Evolutionary conservation across 2,113 vertebrate genomes (phyloP).

Genomic region (Mastomys coucha): DNA sequence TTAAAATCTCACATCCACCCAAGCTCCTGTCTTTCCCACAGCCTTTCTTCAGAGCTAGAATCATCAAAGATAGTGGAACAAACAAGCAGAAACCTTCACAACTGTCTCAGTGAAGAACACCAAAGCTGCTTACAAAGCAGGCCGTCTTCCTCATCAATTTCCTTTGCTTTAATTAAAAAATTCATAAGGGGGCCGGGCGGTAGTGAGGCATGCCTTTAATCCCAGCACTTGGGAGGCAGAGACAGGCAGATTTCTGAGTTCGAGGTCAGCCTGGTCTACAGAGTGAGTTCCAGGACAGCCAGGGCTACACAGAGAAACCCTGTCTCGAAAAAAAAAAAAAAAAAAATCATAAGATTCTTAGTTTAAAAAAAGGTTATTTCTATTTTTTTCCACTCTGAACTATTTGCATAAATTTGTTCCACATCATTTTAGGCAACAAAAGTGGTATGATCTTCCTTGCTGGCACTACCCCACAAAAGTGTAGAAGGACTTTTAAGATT

Average conservation of each 20-base stretch:
- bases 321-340: too few relatives aligned
- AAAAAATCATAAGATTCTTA: not conserved
- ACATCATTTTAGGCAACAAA: not conserved
- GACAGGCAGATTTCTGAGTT: too few relatives aligned
- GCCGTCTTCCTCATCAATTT: slow-evolving; percentile 14
- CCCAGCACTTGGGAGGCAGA: too few relatives aligned
- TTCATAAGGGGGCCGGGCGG: too few relatives aligned
- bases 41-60: slow-evolving; percentile 7
- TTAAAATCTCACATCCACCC: not conserved
- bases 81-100: not conserved
- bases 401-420: not conserved
- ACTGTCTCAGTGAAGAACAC: not conserved
- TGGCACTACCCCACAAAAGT: not conserved
- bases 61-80: not conserved
- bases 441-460: not conserved
- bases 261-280: too few relatives aligned
- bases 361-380: not conserved
- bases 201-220: too few relatives aligned
- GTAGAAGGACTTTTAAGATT: slow-evolving; percentile 33
- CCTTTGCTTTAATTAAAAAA: slow-evolving; percentile 5
- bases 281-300: too few relatives aligned
- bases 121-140: not conserved
- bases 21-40: not conserved
- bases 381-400: not conserved
- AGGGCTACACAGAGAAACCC: too few relatives aligned